Percentiles rank a stretch among this genome's conserved stretches.
phyloP scores from a whole-genome alignment of 2,797 vertebrate genomes.

The Clarias fuscus region DNA sequence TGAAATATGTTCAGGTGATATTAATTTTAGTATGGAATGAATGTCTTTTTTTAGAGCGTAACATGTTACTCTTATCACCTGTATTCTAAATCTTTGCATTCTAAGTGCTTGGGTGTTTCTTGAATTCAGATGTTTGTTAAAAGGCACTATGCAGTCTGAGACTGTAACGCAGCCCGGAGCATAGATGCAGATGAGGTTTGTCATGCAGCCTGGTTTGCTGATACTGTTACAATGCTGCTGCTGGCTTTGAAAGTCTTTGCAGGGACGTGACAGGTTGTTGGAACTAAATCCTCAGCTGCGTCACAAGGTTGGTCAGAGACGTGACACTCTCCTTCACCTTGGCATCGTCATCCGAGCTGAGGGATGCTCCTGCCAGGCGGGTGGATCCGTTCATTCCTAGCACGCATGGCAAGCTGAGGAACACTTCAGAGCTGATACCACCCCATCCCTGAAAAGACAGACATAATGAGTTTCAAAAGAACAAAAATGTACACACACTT shows the following conservation, averaged over 20 bases:
- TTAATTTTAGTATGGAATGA: neutral
- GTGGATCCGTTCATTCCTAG: slow-evolving; percentile 82
- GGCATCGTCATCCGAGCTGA: slow-evolving; percentile 73
- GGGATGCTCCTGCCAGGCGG: slow-evolving; percentile 73
- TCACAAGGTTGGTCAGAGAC: slow-evolving; percentile 80
- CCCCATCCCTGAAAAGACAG: slow-evolving; percentile 72
- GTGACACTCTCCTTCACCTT: slow-evolving; percentile 80
- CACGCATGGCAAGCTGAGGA: slow-evolving; percentile 90
- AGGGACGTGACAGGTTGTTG: neutral
- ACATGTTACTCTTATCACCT: neutral
- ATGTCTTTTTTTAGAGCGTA: no score
- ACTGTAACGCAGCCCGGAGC: neutral
- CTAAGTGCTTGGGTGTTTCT: neutral
- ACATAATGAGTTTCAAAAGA: neutral
- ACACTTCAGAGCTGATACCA: slow-evolving; percentile 82
- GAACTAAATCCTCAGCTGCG: slow-evolving; percentile 77
- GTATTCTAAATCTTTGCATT: neutral
- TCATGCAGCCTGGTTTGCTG: neutral
- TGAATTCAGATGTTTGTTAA: neutral
- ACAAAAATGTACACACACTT: no score
- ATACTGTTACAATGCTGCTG: neutral
- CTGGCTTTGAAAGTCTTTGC: neutral
- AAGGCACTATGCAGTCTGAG: slow-evolving; percentile 13
- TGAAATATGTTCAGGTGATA: neutral
- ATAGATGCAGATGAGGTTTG: neutral